Conservation (phyloP, 30 jellyfish, hydroid and myxozoan species). For the Pelagia noctiluca region DNA sequence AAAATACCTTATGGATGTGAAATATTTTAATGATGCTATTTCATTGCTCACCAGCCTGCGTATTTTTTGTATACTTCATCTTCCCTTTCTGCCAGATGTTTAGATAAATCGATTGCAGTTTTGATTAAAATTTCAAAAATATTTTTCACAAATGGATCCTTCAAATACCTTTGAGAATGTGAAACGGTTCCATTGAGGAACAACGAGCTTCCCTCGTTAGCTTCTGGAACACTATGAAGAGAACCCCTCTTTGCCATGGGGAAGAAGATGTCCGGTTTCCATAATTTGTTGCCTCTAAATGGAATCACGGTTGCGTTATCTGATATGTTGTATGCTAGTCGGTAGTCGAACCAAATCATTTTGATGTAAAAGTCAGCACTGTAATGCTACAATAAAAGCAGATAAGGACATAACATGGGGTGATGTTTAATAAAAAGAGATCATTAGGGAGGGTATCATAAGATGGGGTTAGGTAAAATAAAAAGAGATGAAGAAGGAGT, state of each 20-base stretch:
- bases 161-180: conserved; percentile 58
- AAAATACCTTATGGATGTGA: too few relatives aligned
- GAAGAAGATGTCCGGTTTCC: conserved; percentile 68
- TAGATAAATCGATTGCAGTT: too few relatives aligned
- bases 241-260: conserved; percentile 68
- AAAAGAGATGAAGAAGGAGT: neutral
- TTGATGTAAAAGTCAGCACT: conserved; percentile 68
- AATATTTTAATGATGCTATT: too few relatives aligned
- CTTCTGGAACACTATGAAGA: conserved; percentile 58
- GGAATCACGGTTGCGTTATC: conserved; percentile 43
- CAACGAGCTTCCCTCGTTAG: conserved; percentile 49
- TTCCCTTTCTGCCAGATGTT: too few relatives aligned
- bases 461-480: too few relatives aligned
- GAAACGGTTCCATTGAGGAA: conserved; percentile 71
- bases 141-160: too few relatives aligned
- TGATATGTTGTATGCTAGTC: conserved; percentile 55
- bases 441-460: too few relatives aligned
- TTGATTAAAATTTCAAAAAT: too few relatives aligned
- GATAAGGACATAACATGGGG: neutral
- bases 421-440: too few relatives aligned
- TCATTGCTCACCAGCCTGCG: too few relatives aligned
- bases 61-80: too few relatives aligned
- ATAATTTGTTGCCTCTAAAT: conserved; percentile 28
- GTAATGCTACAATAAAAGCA: conserved; percentile 57
- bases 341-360: conserved; percentile 67